Conservation (phyloP, 2,888 invertebrate species). For the Idaea biselata region DNA sequence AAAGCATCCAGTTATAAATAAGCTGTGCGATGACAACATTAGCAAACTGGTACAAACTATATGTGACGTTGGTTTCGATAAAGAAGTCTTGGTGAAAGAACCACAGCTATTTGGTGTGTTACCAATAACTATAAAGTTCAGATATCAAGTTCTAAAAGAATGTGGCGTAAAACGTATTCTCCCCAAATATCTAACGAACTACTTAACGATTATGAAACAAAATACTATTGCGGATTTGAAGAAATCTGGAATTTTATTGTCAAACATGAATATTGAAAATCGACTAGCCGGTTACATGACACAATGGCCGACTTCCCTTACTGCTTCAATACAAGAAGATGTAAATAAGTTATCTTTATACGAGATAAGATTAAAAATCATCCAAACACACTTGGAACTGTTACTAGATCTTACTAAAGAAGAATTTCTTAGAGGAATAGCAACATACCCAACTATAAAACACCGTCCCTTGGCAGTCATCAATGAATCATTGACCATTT, state of each 20-base stretch:
- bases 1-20: conserved; percentile 59
- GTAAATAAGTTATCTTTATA: conserved; percentile 51
- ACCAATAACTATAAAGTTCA: conserved; percentile 61
- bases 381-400: conserved; percentile 69
- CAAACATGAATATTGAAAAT: conserved; percentile 62
- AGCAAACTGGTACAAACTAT: conserved; percentile 45
- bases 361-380: conserved; percentile 60
- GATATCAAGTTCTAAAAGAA: conserved; percentile 63
- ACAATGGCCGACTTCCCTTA: conserved; percentile 73
- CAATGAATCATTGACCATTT: conserved; percentile 58
- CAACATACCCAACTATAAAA: conserved; percentile 70
- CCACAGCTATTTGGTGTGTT: conserved; percentile 59
- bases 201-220: conserved; percentile 55
- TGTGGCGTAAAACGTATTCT: conserved; percentile 58
- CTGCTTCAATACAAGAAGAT: conserved; percentile 60
- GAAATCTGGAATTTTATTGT: conserved; percentile 40
- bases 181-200: conserved; percentile 43
- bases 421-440: conserved; percentile 60
- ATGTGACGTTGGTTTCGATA: conserved; percentile 52
- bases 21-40: conserved; percentile 46
- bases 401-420: conserved; percentile 58
- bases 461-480: conserved; percentile 66
- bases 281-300: conserved; percentile 65
- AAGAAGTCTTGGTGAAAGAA: conserved; percentile 45
- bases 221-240: conserved; percentile 59